A percentile compares a stretch with the other conserved stretches of the same genome.
phyloP scores from a whole-genome alignment of 2,797 vertebrate genomes.

The Rhabdophis nuchalis region DNA sequence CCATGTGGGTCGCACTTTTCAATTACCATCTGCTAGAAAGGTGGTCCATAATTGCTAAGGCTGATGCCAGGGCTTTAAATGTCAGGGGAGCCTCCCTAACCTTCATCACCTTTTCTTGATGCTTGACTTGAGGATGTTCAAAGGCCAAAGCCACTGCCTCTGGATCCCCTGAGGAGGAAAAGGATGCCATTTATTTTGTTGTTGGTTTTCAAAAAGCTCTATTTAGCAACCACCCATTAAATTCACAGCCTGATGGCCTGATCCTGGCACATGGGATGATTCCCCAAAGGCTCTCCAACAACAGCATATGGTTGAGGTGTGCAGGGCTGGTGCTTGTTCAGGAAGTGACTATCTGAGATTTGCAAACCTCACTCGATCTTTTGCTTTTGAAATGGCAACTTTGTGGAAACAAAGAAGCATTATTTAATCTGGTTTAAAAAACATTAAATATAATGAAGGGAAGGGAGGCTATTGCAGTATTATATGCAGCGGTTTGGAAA shows the following conservation, averaged over 20 bases:
- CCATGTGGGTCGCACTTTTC: slow-evolving; percentile 82
- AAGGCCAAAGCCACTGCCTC: slow-evolving; percentile 77
- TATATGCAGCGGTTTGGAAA: not conserved
- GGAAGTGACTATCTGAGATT: not conserved
- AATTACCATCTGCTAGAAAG: slow-evolving; percentile 81
- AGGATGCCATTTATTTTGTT: slow-evolving; percentile 53
- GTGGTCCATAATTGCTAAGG: slow-evolving; percentile 82
- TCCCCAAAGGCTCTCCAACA: slow-evolving; percentile 14
- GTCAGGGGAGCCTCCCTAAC: slow-evolving; percentile 77
- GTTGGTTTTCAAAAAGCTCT: slow-evolving; percentile 27
- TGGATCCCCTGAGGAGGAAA: slow-evolving; percentile 63
- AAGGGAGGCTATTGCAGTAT: not conserved
- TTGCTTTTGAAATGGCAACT: not conserved
- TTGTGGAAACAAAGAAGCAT: too few species aligned
- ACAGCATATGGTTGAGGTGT: slow-evolving; percentile 19
- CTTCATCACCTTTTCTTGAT: slow-evolving; percentile 75
- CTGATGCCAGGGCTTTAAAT: slow-evolving; percentile 73
- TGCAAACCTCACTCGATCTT: not conserved
- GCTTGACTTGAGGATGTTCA: slow-evolving; percentile 79
- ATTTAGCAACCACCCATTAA: slow-evolving; percentile 55
- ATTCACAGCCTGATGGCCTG: slow-evolving; percentile 57
- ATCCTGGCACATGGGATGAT: slow-evolving; percentile 44
- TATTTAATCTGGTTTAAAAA: not conserved
- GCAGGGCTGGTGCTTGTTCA: not conserved
- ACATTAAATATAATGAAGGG: not conserved